Conservation (phyloP, 2,797 vertebrate genomes). For the Rhabdophis nuchalis region DNA sequence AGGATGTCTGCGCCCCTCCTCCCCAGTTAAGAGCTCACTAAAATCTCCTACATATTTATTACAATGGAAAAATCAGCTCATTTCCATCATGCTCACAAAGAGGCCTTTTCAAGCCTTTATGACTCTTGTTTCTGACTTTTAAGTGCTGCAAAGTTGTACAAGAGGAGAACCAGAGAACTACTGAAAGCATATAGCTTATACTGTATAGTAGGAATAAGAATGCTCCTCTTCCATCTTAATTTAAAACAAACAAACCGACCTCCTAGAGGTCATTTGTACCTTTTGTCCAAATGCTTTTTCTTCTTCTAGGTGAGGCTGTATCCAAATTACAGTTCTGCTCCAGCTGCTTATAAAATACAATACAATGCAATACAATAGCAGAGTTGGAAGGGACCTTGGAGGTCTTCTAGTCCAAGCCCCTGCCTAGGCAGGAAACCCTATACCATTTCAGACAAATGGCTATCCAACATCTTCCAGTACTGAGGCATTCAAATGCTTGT, state of each 20-base stretch:
- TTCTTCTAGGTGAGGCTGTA: neutral
- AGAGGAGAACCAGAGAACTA: neutral
- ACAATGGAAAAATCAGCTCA: neutral
- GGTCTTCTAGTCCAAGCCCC: too few species aligned
- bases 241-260: neutral
- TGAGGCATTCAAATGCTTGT: too few species aligned
- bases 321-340: constrained; percentile 33
- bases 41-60: neutral
- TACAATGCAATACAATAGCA: too few species aligned
- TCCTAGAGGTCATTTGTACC: neutral
- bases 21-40: neutral
- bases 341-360: too few species aligned
- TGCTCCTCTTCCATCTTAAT: neutral
- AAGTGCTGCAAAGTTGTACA: neutral
- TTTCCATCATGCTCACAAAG: neutral
- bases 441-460: too few species aligned
- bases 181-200: neutral
- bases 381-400: too few species aligned
- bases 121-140: neutral
- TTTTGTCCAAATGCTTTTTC: neutral
- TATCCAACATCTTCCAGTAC: too few species aligned
- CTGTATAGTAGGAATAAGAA: neutral
- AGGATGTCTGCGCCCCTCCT: neutral
- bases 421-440: too few species aligned
- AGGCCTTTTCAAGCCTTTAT: neutral